Base-by-base conservation (phyloP, 37 sponge, comb jelly and placozoan species). In the Chondrosia reniformis region DNA sequence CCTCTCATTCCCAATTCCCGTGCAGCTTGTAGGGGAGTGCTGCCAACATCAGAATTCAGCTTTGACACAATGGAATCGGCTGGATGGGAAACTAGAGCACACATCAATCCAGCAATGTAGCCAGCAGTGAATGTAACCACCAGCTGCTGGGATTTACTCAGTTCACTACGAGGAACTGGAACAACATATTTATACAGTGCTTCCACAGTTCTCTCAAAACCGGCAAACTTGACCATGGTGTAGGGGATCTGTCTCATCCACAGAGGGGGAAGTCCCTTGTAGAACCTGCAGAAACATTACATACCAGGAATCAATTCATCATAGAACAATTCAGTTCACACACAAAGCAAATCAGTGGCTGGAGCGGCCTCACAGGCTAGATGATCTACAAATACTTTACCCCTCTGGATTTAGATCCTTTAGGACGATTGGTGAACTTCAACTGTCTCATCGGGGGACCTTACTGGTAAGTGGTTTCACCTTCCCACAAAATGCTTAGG, bases 221-320 rank as follows among this genome's bases (percentile, higher is more conserved):
- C 91, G 36, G 99, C 96, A 89, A 98, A 98, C 84, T 98, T 98
- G 92, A 98, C 95, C 99, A 98, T 98, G 27, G 99, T 98, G 93
- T 98, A 98, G 9, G 99, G 99, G 55, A 98, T 98, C 86, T 98
- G 99, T 33, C 99, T 64, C 84, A 90, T 78, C 99, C 99, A 98
- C 32, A 98, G 91, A 32, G 99, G 99, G n/a, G 85, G 63, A 12
- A 98, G 88, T 24, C 99, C 99, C 76, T 98, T 98, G 83, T 93
- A 98, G 82, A 98, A 95, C 55, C 95, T 93, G 59, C 0, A 19
- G 33, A 36, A 52, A 3, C 9, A 81, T n/a, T n/a, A n/a, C n/a
- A n/a, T n/a, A n/a, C n/a, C n/a, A n/a, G n/a, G n/a, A n/a, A n/a
- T n/a, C n/a, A n/a, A n/a, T n/a, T n/a, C n/a, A n/a, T n/a, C n/a